Conservation (phyloP, 2,888 invertebrate genomes). For the Trachelus stipa region DNA sequence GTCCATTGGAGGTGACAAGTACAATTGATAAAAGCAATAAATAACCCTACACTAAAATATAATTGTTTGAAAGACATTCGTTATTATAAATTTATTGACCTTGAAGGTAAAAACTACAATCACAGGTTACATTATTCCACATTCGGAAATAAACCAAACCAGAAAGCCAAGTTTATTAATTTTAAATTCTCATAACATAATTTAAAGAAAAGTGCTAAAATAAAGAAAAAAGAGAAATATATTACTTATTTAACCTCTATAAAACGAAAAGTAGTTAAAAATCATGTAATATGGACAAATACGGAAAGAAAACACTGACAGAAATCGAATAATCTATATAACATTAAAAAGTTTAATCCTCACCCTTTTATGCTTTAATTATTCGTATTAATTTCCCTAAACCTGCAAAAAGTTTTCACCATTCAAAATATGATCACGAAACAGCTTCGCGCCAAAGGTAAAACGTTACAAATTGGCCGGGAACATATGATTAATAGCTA, state of each 20-base stretch:
- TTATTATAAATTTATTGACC: not conserved
- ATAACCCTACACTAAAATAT: not conserved
- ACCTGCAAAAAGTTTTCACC: not conserved
- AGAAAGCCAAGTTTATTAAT: not conserved
- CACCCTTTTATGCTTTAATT: not conserved
- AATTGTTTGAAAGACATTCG: not conserved
- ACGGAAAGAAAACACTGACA: not conserved
- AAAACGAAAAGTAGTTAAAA: not conserved
- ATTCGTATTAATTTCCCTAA: not conserved
- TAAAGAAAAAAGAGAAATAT: not conserved
- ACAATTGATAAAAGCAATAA: not conserved
- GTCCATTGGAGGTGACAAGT: not conserved
- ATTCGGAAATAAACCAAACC: not conserved
- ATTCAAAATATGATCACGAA: not conserved
- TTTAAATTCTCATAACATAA: not conserved
- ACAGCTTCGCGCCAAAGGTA: constrained; percentile 7
- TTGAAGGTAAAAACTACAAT: not conserved
- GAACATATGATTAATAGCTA: not conserved
- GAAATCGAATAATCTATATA: not conserved
- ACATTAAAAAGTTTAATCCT: not conserved
- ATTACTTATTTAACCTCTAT: not conserved
- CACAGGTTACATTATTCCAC: not conserved
- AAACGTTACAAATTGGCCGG: not conserved
- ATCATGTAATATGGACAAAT: not conserved
- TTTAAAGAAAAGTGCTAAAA: not conserved